These are phyloP conservation scores for Polyodon spathula DNA, from an alignment of 2,113 vertebrate species.

Conservation along the genomic window DNA sequence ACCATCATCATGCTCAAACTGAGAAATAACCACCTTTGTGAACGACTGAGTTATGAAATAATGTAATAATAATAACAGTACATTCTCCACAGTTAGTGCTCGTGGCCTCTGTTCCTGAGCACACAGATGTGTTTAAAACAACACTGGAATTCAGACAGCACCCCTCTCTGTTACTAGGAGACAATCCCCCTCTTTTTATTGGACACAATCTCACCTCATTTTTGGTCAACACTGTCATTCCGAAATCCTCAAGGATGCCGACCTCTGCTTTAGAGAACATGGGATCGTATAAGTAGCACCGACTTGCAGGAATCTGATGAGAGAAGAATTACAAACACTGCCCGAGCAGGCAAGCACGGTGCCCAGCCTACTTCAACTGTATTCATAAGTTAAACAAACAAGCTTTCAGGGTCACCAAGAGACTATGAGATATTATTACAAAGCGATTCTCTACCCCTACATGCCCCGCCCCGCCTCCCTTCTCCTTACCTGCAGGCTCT, in stretches of 20 bases:
- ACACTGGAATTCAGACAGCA: no score
- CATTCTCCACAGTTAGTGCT: no score
- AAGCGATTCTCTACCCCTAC: no score
- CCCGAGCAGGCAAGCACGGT: neutral
- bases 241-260: constrained; percentile 52
- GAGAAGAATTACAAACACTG: fast-evolving
- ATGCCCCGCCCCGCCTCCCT: neutral
- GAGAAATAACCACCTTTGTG: no score
- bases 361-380: neutral
- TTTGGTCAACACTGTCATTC: constrained; percentile 61
- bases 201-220: constrained; percentile 66
- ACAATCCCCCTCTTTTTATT: neutral
- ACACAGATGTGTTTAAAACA: no score
- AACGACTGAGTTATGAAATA: no score
- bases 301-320: constrained; percentile 40
- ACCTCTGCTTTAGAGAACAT: constrained; percentile 61
- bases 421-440: no score
- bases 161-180: neutral
- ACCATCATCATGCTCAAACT: no score
- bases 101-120: no score
- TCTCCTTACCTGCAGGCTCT: constrained; percentile 58
- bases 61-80: no score
- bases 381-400: neutral
- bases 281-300: constrained; percentile 72
- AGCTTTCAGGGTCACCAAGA: no score